Evolutionary conservation across 2,888 invertebrate species (phyloP), one percentile per base, ranked within the genome.

Genomic region (Parnassius orleans): DNA sequence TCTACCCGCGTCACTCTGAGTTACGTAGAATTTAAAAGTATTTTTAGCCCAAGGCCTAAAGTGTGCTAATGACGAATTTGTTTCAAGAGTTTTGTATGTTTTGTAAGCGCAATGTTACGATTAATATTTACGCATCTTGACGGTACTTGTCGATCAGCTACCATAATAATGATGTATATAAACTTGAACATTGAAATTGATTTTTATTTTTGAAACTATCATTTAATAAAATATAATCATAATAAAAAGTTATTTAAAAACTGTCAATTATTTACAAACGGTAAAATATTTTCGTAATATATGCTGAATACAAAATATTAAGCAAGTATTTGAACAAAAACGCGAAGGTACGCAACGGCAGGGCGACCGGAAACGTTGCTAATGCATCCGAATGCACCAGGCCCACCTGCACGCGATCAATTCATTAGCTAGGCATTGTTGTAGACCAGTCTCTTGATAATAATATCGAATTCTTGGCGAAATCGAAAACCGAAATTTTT

Each of bases 351-450:
- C 57, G 60, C 59, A 64, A 15, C 60, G n/a, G n/a, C n/a, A 78
- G 76, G 74, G 72, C 69, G 66, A 76, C 76, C 90, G 92, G 92
- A 92, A 92, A 84, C 83, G 74, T 69, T 69, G 77, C 89, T 92
- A 92, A 92, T 92, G 92, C 92, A 91, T 86, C 87, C 90, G 87
- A 88, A 86, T 88, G 86, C 89, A 86, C 80, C 83, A 83, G 79
- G 73, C 74, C 69, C 72, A 73, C 75, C 71, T 69, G 72, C 87
- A 89, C 87, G 87, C 87, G 81, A 89, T 84, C 87, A 86, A 87
- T 87, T 88, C 89, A 88, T 90, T 89, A 88, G 78, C 77, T 71
- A 63, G 67, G 75, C 76, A 85, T 87, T 87, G 84, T 86, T 79
- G 74, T 71, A 69, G 66, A 72, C 64, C 63, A 60, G 61, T 61